Conservation (phyloP, 2,888 invertebrate species). For the Ceratothoa steindachneri region DNA sequence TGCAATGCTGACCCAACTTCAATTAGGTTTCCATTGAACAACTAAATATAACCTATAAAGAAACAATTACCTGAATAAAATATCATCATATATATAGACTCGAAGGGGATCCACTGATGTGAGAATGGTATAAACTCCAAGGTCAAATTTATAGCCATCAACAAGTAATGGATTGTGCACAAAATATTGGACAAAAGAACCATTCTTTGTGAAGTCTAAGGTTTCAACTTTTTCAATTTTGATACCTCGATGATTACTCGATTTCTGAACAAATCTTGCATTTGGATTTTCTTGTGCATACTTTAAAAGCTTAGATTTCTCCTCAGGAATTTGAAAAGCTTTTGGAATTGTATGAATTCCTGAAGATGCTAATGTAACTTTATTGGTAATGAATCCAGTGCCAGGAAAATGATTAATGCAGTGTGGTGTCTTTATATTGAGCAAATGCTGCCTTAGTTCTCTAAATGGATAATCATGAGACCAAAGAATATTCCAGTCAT, state of each 20-base stretch:
- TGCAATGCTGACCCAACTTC: no score
- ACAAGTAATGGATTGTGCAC: conserved; percentile 81
- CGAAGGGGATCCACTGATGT: conserved; percentile 87
- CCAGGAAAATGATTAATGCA: conserved; percentile 90
- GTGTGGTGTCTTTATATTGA: conserved; percentile 39
- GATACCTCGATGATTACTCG: conserved; percentile 85
- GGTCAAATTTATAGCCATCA: conserved; percentile 92
- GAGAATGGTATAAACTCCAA: conserved; percentile 87
- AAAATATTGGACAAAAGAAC: conserved; percentile 86
- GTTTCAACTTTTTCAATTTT: conserved; percentile 66
- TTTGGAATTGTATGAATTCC: conserved; percentile 74
- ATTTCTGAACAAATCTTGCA: conserved; percentile 81
- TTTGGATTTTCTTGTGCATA: conserved; percentile 66
- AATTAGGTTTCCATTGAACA: no score
- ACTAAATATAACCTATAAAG: no score
- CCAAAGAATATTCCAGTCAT: conserved; percentile 83
- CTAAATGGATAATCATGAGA: conserved; percentile 88
- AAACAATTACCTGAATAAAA: conserved; percentile 69
- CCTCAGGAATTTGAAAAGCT: conserved; percentile 77
- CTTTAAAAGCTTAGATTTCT: conserved; percentile 65
- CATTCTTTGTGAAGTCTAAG: conserved; percentile 66
- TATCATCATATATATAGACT: conserved; percentile 83
- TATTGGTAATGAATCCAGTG: conserved; percentile 86
- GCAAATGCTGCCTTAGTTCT: conserved; percentile 54
- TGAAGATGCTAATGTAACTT: conserved; percentile 79